Evolutionary conservation across 2,113 vertebrate genomes (phyloP).

Genomic region (Asarcornis scutulata): DNA sequence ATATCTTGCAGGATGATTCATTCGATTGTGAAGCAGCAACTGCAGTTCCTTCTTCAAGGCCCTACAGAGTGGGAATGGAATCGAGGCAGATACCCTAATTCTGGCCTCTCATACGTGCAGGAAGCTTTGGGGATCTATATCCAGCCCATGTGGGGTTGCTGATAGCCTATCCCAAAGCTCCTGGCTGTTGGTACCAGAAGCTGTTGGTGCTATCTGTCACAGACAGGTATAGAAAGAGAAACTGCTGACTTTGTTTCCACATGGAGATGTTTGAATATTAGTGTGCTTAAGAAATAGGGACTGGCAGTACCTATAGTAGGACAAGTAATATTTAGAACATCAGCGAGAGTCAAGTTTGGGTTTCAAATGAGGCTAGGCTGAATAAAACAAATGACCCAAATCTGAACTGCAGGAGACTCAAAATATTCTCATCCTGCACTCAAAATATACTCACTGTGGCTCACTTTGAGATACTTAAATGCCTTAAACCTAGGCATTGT

Average conservation of each 20-base stretch:
- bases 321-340: neutral
- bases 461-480: neutral
- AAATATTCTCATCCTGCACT: neutral
- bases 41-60: neutral
- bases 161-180: neutral
- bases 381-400: neutral
- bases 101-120: neutral
- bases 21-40: neutral
- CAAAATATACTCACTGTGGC: neutral
- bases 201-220: neutral
- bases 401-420: neutral
- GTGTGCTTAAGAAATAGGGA: neutral
- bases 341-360: neutral
- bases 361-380: neutral
- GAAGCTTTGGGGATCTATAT: neutral
- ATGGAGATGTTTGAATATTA: neutral
- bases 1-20: neutral
- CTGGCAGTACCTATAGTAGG: neutral
- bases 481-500: neutral
- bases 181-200: neutral
- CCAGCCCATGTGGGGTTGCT: neutral
- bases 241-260: neutral
- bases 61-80: neutral
- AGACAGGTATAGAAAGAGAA: neutral
- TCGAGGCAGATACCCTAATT: neutral